Conservation (phyloP, 2,113 vertebrate genomes). For the Laticauda laticaudata region DNA sequence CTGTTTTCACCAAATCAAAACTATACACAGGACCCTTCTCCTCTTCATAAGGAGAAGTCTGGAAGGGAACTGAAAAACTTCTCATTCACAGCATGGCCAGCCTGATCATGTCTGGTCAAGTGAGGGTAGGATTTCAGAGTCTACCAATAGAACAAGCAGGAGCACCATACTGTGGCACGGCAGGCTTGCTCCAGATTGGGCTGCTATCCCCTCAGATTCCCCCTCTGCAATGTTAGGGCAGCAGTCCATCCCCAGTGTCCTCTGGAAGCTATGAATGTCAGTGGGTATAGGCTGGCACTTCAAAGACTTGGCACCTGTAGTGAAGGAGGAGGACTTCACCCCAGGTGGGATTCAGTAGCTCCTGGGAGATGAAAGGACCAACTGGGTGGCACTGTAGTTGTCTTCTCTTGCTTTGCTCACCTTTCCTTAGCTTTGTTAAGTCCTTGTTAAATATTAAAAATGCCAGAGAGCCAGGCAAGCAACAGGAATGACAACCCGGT, state of each 20-base stretch:
- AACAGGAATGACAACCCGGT: background rate
- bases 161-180: background rate
- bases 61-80: background rate
- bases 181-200: background rate
- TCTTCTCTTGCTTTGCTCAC: slow-evolving; percentile 8
- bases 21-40: background rate
- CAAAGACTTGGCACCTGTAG: background rate
- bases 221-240: background rate
- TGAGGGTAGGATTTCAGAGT: background rate
- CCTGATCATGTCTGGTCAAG: background rate
- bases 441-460: slow-evolving; percentile 28
- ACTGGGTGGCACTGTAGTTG: background rate
- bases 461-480: slow-evolving; percentile 5
- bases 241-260: background rate
- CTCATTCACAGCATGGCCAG: background rate
- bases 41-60: background rate
- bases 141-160: background rate
- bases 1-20: background rate
- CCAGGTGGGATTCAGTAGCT: background rate
- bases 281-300: background rate
- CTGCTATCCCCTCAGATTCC: background rate
- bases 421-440: background rate
- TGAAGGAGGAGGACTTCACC: background rate
- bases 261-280: background rate
- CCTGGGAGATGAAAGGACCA: slow-evolving; percentile 11